A percentile compares a stretch with the other conserved stretches of the same genome.
Conservation (phyloP, 2,888 invertebrate species). For the Volucella zonaria region DNA sequence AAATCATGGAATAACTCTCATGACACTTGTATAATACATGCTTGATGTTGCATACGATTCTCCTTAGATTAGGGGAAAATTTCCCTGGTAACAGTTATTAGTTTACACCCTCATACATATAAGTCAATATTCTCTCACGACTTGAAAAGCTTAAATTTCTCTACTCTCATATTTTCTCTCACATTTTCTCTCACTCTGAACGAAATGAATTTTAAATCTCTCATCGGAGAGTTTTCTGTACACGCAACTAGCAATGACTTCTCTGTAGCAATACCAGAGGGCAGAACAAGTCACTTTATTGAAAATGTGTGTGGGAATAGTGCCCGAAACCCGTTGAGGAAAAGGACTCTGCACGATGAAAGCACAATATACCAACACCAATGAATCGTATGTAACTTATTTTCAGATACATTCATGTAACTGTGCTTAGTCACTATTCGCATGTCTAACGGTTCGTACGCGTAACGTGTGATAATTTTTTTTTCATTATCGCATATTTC, state of each 20-base stretch:
- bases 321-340: slow-evolving; percentile 43
- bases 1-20: slow-evolving; percentile 2
- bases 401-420: slow-evolving; percentile 69
- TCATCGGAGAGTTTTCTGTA: slow-evolving; percentile 16
- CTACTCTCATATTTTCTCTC: neutral
- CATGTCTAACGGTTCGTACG: slow-evolving; percentile 79
- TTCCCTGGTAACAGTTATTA: slow-evolving; percentile 65
- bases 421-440: slow-evolving; percentile 80
- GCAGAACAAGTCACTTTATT: slow-evolving; percentile 64
- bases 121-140: neutral
- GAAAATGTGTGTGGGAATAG: slow-evolving; percentile 42
- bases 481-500: slow-evolving; percentile 13
- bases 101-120: neutral
- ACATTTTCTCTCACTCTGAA: neutral
- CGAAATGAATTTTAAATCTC: neutral
- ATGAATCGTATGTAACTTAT: slow-evolving; percentile 58
- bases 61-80: slow-evolving; percentile 60
- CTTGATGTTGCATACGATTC: slow-evolving; percentile 14
- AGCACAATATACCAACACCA: slow-evolving; percentile 42
- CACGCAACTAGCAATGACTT: slow-evolving; percentile 45
- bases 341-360: slow-evolving; percentile 43
- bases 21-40: slow-evolving; percentile 10
- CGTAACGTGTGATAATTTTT: slow-evolving; percentile 48
- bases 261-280: slow-evolving; percentile 69
- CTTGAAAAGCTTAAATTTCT: slow-evolving; percentile 29